These are phyloP conservation scores for Xiphophorus couchianus DNA, from an alignment of 2,113 vertebrate genomes.

Conservation along the genomic window DNA sequence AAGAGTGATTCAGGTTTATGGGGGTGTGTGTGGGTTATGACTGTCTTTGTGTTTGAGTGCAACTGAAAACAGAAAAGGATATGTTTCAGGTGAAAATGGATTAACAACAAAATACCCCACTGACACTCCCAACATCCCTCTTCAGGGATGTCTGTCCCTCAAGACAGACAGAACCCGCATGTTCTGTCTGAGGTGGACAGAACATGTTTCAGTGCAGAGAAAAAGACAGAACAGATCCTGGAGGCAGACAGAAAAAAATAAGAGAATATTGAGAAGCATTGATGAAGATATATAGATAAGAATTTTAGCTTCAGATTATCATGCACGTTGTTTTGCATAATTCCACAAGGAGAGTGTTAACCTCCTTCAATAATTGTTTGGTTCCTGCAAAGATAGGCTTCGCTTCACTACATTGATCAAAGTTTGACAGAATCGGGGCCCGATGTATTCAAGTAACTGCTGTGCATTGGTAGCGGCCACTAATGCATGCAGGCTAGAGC, in stretches of 20 bases:
- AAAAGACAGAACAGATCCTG: constrained; percentile 8
- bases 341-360: neutral
- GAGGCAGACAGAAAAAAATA: constrained; percentile 16
- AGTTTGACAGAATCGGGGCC: neutral
- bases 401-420: neutral
- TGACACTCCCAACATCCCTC: constrained; percentile 58
- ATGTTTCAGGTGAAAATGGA: constrained; percentile 69
- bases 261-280: neutral
- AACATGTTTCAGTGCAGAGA: constrained; percentile 11
- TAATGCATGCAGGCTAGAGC: constrained; percentile 8
- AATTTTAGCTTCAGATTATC: constrained; percentile 3
- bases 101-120: constrained; percentile 70
- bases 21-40: constrained; percentile 10
- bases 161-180: no score
- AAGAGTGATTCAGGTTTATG: constrained; percentile 15
- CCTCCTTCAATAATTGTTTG: neutral
- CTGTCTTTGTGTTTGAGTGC: constrained; percentile 7
- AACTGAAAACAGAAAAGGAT: constrained; percentile 62
- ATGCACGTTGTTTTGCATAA: neutral
- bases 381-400: neutral
- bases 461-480: constrained; percentile 6
- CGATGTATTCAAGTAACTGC: neutral
- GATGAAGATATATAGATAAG: constrained; percentile 5
- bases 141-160: no score
- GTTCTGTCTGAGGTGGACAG: constrained; percentile 33